These are phyloP conservation scores for Scaptodrosophila lebanonensis DNA, from an alignment of 1,140 invertebrate species.

Conservation along the genomic window DNA sequence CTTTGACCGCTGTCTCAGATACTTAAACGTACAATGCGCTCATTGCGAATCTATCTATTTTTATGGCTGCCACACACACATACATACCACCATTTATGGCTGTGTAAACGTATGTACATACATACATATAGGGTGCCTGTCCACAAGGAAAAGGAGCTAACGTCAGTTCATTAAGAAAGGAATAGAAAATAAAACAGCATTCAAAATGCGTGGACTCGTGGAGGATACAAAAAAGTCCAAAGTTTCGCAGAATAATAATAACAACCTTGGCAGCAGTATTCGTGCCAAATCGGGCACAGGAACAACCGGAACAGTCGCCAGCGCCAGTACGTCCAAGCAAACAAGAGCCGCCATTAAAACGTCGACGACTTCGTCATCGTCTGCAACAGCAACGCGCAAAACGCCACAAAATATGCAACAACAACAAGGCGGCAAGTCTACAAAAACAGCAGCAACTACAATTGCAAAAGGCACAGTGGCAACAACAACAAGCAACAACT, in stretches of 20 bases:
- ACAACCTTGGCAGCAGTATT: constrained; percentile 12
- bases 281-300: constrained; percentile 21
- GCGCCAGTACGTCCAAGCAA: constrained; percentile 47
- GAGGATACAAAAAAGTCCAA: constrained; percentile 70
- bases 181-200: constrained; percentile 12
- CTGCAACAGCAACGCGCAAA: constrained; percentile 26
- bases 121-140: constrained; percentile 8
- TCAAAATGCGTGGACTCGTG: constrained; percentile 69
- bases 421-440: constrained; percentile 48
- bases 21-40: constrained; percentile 22
- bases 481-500: constrained; percentile 16
- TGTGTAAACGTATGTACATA: too few relatives aligned
- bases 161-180: not conserved
- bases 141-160: not conserved
- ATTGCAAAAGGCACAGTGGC: constrained; percentile 18
- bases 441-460: constrained; percentile 28
- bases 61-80: constrained; percentile 27
- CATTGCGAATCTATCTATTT: constrained; percentile 35
- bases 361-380: constrained; percentile 34
- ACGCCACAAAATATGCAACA: constrained; percentile 38
- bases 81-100: constrained; percentile 7
- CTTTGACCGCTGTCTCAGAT: not conserved
- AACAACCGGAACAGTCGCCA: constrained; percentile 17
- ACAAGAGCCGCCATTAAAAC: constrained; percentile 36
- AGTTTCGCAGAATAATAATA: constrained; percentile 46